phyloP scores from a whole-genome alignment of 2,797 vertebrate species.

The Rhabdophis nuchalis region DNA sequence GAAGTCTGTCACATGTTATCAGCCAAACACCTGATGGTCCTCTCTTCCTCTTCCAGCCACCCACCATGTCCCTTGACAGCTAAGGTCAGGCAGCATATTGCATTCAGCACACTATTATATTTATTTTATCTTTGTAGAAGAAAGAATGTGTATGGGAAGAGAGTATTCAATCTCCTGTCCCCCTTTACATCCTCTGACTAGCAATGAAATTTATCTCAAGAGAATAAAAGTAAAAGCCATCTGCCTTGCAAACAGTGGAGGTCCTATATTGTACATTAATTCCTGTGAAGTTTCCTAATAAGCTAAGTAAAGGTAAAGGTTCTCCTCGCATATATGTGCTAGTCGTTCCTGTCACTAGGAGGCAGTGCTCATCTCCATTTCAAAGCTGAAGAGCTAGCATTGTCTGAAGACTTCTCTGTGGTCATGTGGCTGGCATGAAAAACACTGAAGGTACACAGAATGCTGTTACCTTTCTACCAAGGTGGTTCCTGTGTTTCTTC shows the following conservation, averaged over 20 bases:
- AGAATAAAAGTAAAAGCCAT: background rate
- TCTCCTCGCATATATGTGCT: too few relatives aligned
- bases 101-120: background rate
- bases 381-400: too few relatives aligned
- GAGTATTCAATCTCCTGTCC: background rate
- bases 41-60: background rate
- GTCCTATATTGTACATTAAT: background rate
- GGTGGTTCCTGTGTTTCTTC: too few relatives aligned
- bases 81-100: background rate
- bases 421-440: too few relatives aligned
- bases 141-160: background rate
- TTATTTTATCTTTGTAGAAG: background rate
- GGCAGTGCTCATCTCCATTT: too few relatives aligned
- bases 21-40: background rate
- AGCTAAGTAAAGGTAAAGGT: too few relatives aligned
- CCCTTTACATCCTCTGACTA: background rate
- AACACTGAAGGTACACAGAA: too few relatives aligned
- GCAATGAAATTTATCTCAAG: background rate
- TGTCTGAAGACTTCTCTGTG: too few relatives aligned
- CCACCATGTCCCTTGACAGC: background rate
- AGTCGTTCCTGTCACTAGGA: too few relatives aligned
- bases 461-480: too few relatives aligned
- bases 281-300: background rate
- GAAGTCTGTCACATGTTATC: background rate
- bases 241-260: background rate